phyloP scores from a whole-genome alignment of 1,140 invertebrate genomes.

The Hycleus phaleratus region DNA sequence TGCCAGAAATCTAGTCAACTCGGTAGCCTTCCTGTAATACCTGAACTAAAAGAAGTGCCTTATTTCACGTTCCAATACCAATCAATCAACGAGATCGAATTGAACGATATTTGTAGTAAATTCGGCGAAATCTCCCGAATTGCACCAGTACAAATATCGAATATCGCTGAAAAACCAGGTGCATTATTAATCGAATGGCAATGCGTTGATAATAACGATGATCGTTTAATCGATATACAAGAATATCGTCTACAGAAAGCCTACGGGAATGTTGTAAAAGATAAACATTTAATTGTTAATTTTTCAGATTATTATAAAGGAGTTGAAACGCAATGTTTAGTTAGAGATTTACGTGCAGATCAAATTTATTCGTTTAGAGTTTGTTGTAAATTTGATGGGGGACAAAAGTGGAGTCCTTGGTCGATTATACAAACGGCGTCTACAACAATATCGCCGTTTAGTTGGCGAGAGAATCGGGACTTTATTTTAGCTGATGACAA shows the following conservation, averaged over 20 bases:
- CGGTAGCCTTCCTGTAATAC: conserved; percentile 30
- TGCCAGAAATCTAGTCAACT: conserved; percentile 20
- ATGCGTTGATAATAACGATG: conserved; percentile 26
- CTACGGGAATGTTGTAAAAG: conserved; percentile 24
- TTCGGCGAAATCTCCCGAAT: conserved; percentile 27
- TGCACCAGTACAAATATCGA: conserved; percentile 29
- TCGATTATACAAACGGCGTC: conserved; percentile 26
- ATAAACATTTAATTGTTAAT: conserved; percentile 20
- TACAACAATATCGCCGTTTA: conserved; percentile 26
- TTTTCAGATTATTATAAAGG: conserved; percentile 32
- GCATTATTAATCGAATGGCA: conserved; percentile 32
- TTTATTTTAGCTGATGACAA: conserved; percentile 26
- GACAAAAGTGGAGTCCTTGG: conserved; percentile 30
- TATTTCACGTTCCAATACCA: conserved; percentile 30
- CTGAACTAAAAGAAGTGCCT: conserved; percentile 33
- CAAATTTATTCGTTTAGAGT: conserved; percentile 33
- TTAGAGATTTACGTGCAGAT: conserved; percentile 25
- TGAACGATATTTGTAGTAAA: conserved; percentile 20
- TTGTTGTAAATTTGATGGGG: conserved; percentile 33
- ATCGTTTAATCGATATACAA: conserved; percentile 29
- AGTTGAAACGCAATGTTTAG: conserved; percentile 26
- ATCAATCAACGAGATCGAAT: conserved; percentile 13
- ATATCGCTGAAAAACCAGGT: conserved; percentile 26
- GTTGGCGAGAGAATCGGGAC: conserved; percentile 21
- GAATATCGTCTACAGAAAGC: conserved; percentile 32